Evolutionary conservation across 2,113 vertebrate species (phyloP).

Genomic region (Nansenia antarctica): DNA sequence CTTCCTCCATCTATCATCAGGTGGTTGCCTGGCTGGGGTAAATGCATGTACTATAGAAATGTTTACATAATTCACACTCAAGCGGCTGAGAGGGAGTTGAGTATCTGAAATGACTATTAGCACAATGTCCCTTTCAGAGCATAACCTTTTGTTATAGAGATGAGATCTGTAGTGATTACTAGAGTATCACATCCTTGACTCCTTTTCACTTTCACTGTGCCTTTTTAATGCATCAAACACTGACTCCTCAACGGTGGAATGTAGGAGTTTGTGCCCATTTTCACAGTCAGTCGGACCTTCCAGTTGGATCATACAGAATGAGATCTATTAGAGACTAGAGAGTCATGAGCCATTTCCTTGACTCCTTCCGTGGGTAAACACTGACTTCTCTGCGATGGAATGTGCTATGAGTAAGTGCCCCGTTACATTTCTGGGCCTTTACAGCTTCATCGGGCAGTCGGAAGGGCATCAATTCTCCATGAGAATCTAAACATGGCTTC

Average conservation of each 20-base stretch:
- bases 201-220: too few relatives aligned
- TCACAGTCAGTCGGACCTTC: too few relatives aligned
- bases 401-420: background rate
- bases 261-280: too few relatives aligned
- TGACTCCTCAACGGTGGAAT: too few relatives aligned
- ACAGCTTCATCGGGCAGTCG: background rate
- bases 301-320: too few relatives aligned
- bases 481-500: background rate
- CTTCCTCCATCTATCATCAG: background rate
- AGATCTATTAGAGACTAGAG: background rate
- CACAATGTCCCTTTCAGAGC: background rate
- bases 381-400: background rate
- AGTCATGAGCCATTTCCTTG: background rate
- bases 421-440: background rate
- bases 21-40: slow-evolving; percentile 9
- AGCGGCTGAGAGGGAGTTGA: slow-evolving; percentile 8
- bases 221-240: too few relatives aligned
- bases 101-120: background rate
- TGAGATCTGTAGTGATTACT: background rate
- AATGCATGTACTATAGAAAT: background rate
- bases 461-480: background rate
- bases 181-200: background rate
- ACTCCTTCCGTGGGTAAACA: background rate
- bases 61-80: slow-evolving; percentile 13
- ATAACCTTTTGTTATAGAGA: too few relatives aligned